These are phyloP conservation scores for Chiloscyllium punctatum DNA, from an alignment of 2,797 vertebrate species.

Conservation along the genomic window DNA sequence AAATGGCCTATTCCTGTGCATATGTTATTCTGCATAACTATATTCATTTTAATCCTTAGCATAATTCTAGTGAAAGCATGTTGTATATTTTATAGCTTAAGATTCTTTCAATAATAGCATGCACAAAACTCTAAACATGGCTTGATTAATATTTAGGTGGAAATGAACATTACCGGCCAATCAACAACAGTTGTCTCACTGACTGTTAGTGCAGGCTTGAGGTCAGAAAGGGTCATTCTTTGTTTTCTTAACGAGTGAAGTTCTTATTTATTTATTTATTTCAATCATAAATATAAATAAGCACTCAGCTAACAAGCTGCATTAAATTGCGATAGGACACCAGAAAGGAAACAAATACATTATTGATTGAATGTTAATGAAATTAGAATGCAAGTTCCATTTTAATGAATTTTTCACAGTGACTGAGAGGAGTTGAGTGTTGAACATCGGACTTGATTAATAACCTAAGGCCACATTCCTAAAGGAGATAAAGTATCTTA, in stretches of 20 bases:
- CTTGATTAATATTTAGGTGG: background rate
- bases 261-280: background rate
- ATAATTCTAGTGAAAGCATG: background rate
- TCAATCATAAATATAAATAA: constrained; percentile 20
- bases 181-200: background rate
- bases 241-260: background rate
- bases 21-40: background rate
- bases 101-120: background rate
- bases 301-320: background rate
- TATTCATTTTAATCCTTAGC: background rate
- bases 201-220: background rate
- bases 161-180: background rate
- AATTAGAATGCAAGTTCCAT: constrained; percentile 56
- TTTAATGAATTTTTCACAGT: constrained; percentile 48
- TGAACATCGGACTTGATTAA: constrained; percentile 50
- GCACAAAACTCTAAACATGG: background rate
- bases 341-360: constrained; percentile 50
- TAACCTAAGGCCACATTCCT: constrained; percentile 44
- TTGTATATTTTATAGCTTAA: background rate
- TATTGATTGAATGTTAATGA: constrained; percentile 55
- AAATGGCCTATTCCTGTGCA: background rate
- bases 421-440: constrained; percentile 45
- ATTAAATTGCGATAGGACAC: constrained; percentile 41
- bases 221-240: background rate
- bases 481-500: constrained; percentile 46